Evolutionary conservation across 2,888 invertebrate species (phyloP).

Genomic region (Altica lythri): DNA sequence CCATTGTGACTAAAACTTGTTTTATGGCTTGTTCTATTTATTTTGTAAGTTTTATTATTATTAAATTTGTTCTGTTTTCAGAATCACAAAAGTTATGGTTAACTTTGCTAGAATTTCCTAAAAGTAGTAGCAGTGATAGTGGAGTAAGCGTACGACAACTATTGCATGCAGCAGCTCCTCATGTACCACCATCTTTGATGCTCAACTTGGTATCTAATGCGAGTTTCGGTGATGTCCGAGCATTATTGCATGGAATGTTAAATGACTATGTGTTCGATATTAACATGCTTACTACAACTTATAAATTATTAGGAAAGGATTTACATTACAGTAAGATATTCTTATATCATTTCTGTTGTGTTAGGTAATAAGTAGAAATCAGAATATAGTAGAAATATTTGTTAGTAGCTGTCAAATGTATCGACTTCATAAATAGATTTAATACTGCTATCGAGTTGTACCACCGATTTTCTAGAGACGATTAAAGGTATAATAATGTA

Average conservation of each 20-base stretch:
- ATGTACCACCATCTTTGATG: conserved; percentile 63
- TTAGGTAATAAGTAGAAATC: background rate
- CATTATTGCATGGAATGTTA: conserved; percentile 69
- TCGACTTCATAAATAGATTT: background rate
- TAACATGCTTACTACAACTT: conserved; percentile 70
- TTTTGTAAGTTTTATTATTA: no score
- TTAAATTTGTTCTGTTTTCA: no score
- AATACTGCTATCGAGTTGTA: no score
- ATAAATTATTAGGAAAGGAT: conserved; percentile 70
- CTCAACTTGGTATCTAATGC: conserved; percentile 64
- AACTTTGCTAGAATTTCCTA: conserved; percentile 57
- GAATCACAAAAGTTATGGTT: conserved; percentile 61
- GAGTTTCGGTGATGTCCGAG: conserved; percentile 67
- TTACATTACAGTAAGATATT: conserved; percentile 61
- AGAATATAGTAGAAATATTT: background rate
- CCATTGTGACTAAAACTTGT: no score
- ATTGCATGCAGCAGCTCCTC: conserved; percentile 62
- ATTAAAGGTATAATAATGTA: no score
- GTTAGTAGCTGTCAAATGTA: no score
- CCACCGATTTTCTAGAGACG: no score
- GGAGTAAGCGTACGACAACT: conserved; percentile 57
- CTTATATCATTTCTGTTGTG: background rate
- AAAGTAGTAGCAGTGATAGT: conserved; percentile 54
- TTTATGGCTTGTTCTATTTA: no score
- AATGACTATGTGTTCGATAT: conserved; percentile 78